Evolutionary conservation across 2,888 invertebrate species (phyloP).

Genomic region (Tetheella fluctuosa): DNA sequence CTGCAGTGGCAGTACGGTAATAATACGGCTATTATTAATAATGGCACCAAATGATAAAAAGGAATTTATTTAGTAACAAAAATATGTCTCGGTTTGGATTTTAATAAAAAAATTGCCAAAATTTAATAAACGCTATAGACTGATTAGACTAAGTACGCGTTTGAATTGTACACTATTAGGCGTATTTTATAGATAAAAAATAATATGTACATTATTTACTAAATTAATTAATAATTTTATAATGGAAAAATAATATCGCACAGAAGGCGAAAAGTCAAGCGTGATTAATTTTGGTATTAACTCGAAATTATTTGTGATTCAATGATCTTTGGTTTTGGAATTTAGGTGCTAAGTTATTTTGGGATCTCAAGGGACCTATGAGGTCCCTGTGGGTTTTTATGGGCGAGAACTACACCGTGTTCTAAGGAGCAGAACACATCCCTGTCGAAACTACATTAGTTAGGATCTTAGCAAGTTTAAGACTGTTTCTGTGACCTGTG

Average conservation of each 20-base stretch:
- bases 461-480: constrained; percentile 83
- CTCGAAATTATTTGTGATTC: constrained; percentile 72
- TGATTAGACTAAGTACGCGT: constrained; percentile 83
- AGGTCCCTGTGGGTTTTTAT: constrained; percentile 52
- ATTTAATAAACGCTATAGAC: constrained; percentile 83
- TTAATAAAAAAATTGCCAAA: constrained; percentile 68
- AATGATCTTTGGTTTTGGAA: constrained; percentile 66
- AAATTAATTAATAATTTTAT: constrained; percentile 71
- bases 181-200: constrained; percentile 80
- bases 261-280: constrained; percentile 65
- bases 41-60: constrained; percentile 41
- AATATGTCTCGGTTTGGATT: constrained; percentile 52
- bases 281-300: constrained; percentile 67
- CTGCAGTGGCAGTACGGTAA: constrained; percentile 73
- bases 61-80: constrained; percentile 65
- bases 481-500: constrained; percentile 85
- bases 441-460: constrained; percentile 81
- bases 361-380: constrained; percentile 67
- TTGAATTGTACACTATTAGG: constrained; percentile 83
- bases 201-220: constrained; percentile 74
- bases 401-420: constrained; percentile 77
- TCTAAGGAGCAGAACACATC: constrained; percentile 83
- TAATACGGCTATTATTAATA: constrained; percentile 52
- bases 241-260: constrained; percentile 44
- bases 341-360: constrained; percentile 70